These are phyloP conservation scores for Schizotus pectinicornis DNA, from an alignment of 2,888 invertebrate genomes.

Conservation along the genomic window DNA sequence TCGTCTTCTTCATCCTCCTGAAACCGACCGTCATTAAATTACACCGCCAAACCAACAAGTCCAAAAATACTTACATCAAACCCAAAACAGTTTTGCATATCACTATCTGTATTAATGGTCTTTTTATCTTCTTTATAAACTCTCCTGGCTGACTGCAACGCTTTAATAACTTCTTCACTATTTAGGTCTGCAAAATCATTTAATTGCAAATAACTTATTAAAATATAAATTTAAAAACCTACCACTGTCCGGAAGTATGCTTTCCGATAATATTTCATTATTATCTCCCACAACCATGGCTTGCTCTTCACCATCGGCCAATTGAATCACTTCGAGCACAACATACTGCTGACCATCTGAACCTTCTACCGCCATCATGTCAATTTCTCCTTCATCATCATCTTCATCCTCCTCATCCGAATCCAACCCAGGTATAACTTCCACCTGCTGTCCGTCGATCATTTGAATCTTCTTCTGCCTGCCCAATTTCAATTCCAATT, in stretches of 20 bases:
- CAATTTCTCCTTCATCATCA: conserved; percentile 64
- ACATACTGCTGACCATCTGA: conserved; percentile 85
- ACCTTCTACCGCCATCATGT: conserved; percentile 71
- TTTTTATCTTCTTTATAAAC: conserved; percentile 47
- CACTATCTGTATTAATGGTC: conserved; percentile 52
- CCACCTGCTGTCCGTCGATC: conserved; percentile 63
- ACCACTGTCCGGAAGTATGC: conserved; percentile 54
- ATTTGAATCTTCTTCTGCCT: conserved; percentile 78
- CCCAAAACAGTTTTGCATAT: conserved; percentile 82
- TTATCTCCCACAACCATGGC: conserved; percentile 66
- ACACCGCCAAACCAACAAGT: not conserved
- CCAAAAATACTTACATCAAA: conserved; percentile 70
- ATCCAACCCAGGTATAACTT: conserved; percentile 58
- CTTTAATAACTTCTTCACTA: conserved; percentile 58
- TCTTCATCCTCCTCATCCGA: conserved; percentile 49
- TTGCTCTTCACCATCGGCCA: conserved; percentile 71
- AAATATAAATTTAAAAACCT: conserved; percentile 35
- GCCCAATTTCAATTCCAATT: conserved; percentile 78
- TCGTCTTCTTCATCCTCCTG: conserved; percentile 57
- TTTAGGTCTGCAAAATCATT: conserved; percentile 54
- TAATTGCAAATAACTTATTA: conserved; percentile 34
- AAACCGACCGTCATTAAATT: conserved; percentile 12
- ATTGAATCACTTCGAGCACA: conserved; percentile 87
- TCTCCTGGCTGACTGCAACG: conserved; percentile 54
- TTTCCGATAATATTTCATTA: conserved; percentile 58